Evolutionary conservation across 2,797 vertebrate genomes (phyloP), one percentile per base, ranked within the genome.

Genomic region (Setipinna tenuifilis): DNA sequence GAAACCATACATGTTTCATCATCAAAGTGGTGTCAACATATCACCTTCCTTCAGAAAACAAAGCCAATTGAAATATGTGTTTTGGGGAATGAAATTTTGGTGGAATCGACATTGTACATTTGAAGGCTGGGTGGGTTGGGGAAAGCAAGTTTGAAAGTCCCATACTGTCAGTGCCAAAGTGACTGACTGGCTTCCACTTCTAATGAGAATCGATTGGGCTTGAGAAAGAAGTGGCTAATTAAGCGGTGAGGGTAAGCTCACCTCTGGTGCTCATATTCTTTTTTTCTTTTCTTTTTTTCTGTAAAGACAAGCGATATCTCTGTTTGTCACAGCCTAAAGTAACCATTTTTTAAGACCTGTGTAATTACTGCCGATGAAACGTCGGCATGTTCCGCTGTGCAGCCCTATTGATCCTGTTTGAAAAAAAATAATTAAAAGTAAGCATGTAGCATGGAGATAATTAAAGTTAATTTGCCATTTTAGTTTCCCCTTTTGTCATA

Each of bases 401-500:
- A 19, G 35, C 71, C 14, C 5, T n/a, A 78, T 78, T 44, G 71
- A 78, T 44, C 35, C 35, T 78, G 31, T 44, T 78, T 21, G 17
- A 19, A 68, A 9, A 7, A 9, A 9, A n/a, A n/a, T 16, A 78
- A 44, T 44, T 31, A 78, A 78, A 78, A 78, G 16, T 78, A 78
- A 78, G 71, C 71, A 54, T 57, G 48, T 85, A n/a, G n/a, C n/a
- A 50, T 82, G 48, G 82, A 48, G 82, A 84, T 88, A 86, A 89
- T 89, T 90, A 80, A 89, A 78, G 75, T 81, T 85, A 88, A 90
- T 85, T 86, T 80, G 86, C 80, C 84, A 83, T 83, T 90, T 54
- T 75, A 86, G 85, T 85, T 78, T 44, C n/a, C 71, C 28, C 35
- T 83, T 6, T 2, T 65, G n/a, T 65, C 80, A 62, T n/a, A n/a